Base-by-base conservation (phyloP, 2,888 invertebrate species). In the Thecophora atra region DNA sequence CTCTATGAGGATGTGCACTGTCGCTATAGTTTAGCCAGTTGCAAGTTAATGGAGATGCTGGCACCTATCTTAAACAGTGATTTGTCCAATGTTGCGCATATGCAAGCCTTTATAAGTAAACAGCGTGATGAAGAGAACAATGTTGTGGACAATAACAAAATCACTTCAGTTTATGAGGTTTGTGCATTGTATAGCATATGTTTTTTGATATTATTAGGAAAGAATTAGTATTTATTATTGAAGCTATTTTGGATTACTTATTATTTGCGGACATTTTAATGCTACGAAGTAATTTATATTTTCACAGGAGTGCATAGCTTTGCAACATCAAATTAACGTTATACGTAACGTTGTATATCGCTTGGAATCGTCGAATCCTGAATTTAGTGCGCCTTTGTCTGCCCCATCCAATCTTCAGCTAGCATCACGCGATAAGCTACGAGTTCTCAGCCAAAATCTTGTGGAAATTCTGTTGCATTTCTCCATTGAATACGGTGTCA, bases 311-410 rank as follows among this genome's bases (percentile, higher is more conserved):
- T 96, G 96, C 81, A 90, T 95, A 79, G 92, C 93, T 78, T 90
- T 96, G 65, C 97, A 97, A 86, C 93, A 94, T 76, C 97, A 97
- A 86, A 86, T 96, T 71, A 97, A 97, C 85, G 91, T 94, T 0
- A 93, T 96, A 52, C 89, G 91, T 68, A 91, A 91, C 80, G 92
- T 94, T 24, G 89, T 95, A 85, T 88, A 90, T 74, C 90, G 94
- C 72, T 87, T 97, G 42, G 94, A 94, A 83, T 89, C 90, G 7
- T 88, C 88, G 0, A 88, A 88, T 11, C 70, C 11, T 15, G 28
- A 58, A 28, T 19, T 37, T 13, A 72, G 69, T 37, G 42, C 51
- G 17, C 81, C 81, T 30, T 79, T 82, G 17, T 3, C 52, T 5
- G 21, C 70, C 5, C 83, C 89, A 1, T 88, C 87, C 58, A 86